phyloP scores from a whole-genome alignment of 2,113 vertebrate species.

The Micronycteris hirsuta region DNA sequence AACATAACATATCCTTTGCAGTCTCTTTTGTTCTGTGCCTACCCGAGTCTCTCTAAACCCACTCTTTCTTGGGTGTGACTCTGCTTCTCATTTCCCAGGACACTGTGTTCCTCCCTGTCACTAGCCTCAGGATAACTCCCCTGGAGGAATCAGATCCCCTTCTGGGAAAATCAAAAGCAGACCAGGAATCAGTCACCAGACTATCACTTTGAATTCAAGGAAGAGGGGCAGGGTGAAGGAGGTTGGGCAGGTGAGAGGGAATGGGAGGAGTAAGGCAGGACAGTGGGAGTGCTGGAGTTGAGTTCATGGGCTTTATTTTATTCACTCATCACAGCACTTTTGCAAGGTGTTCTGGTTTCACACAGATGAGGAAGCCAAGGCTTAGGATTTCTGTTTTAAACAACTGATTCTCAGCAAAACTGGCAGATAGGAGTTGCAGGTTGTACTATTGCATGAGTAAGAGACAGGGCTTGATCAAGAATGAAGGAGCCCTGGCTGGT shows the following conservation, averaged over 20 bases:
- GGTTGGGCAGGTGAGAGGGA: not conserved
- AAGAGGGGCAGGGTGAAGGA: not conserved
- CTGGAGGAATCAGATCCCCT: not conserved
- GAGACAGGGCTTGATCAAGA: not conserved
- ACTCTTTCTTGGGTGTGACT: not conserved
- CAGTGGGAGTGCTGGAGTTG: not conserved
- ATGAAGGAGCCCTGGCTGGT: too few species aligned
- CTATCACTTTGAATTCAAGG: not conserved
- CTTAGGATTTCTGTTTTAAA: not conserved
- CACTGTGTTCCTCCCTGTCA: not conserved
- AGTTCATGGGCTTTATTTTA: not conserved
- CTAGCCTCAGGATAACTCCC: not conserved
- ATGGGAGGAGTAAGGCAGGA: not conserved
- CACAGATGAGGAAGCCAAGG: not conserved
- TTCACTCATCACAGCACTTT: not conserved
- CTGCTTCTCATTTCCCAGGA: not conserved
- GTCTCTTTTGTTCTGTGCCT: not conserved
- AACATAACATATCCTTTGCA: not conserved
- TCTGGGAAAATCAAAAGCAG: conserved; percentile 37
- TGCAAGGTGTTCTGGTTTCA: not conserved
- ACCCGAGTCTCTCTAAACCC: not conserved
- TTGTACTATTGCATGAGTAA: not conserved
- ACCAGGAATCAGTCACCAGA: conserved; percentile 32
- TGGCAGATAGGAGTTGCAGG: not conserved
- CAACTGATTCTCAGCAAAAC: not conserved